A percentile compares a stretch with the other conserved stretches of the same genome.
Conservation (phyloP, 2,888 invertebrate species). For the Aleiodes leptofemur region DNA sequence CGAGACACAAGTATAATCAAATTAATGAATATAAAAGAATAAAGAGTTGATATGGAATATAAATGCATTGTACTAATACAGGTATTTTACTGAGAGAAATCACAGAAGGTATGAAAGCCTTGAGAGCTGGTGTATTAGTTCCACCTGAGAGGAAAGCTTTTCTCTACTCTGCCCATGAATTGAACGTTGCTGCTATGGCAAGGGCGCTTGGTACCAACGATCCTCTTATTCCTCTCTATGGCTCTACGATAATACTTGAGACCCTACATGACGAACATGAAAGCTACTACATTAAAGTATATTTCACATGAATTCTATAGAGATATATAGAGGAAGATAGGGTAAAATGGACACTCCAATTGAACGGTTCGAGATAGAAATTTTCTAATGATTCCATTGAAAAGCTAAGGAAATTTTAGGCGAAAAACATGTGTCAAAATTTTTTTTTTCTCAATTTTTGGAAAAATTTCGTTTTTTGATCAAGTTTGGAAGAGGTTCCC, state of each 20-base stretch:
- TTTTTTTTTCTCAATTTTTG: too few species aligned
- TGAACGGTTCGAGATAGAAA: too few species aligned
- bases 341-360: too few species aligned
- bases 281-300: conserved; percentile 64
- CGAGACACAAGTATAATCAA: not conserved
- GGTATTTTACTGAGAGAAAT: conserved; percentile 65
- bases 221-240: conserved; percentile 66
- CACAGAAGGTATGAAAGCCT: conserved; percentile 63
- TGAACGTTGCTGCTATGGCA: conserved; percentile 65
- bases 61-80: not conserved
- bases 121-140: conserved; percentile 55
- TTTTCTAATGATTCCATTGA: too few species aligned
- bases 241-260: conserved; percentile 68
- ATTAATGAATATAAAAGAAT: too few species aligned
- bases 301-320: too few species aligned
- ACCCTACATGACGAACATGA: conserved; percentile 64
- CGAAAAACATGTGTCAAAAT: too few species aligned
- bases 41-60: too few species aligned
- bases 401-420: too few species aligned
- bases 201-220: conserved; percentile 64
- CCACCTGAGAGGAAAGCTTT: conserved; percentile 66
- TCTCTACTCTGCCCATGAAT: conserved; percentile 66
- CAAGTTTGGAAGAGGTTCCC: too few species aligned
- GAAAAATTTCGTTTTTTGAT: too few species aligned
- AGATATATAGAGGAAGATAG: too few species aligned